Conservation (phyloP, 2,797 vertebrate genomes). For the Pogoniulus pusillus region DNA sequence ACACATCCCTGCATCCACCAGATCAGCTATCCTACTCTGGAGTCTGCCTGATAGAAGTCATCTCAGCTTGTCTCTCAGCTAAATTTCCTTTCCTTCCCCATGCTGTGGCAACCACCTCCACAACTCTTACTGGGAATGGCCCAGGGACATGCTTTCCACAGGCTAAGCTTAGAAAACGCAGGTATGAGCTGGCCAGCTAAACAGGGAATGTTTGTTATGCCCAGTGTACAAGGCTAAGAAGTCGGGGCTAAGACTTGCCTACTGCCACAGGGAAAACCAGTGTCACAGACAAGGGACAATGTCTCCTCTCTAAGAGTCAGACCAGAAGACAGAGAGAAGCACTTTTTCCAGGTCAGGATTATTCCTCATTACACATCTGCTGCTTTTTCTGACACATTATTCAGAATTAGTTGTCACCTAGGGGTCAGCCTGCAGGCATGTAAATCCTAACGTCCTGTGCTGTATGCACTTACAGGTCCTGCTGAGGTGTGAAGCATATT, state of each 20-base stretch:
- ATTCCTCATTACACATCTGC: background rate
- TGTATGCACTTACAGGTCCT: background rate
- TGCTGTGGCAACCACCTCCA: background rate
- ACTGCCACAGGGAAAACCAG: background rate
- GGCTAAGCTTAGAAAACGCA: background rate
- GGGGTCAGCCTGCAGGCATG: background rate
- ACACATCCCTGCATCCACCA: conserved; percentile 3
- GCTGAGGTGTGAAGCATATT: background rate
- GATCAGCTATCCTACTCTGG: background rate
- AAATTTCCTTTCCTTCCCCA: background rate
- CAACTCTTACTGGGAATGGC: background rate
- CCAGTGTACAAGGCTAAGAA: background rate
- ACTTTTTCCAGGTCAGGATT: background rate
- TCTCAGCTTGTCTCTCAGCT: background rate
- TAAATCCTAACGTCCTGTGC: background rate
- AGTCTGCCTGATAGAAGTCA: conserved; percentile 23
- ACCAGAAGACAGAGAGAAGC: background rate
- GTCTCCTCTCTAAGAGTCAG: background rate
- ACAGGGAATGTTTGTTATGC: background rate
- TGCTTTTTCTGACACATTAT: background rate
- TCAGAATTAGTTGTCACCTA: conserved; percentile 5
- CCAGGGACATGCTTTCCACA: background rate
- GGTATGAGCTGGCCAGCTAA: background rate
- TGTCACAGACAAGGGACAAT: background rate
- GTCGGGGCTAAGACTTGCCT: background rate